These are phyloP conservation scores for Listronotus oregonensis DNA, from an alignment of 1,140 invertebrate genomes.

Conservation along the genomic window DNA sequence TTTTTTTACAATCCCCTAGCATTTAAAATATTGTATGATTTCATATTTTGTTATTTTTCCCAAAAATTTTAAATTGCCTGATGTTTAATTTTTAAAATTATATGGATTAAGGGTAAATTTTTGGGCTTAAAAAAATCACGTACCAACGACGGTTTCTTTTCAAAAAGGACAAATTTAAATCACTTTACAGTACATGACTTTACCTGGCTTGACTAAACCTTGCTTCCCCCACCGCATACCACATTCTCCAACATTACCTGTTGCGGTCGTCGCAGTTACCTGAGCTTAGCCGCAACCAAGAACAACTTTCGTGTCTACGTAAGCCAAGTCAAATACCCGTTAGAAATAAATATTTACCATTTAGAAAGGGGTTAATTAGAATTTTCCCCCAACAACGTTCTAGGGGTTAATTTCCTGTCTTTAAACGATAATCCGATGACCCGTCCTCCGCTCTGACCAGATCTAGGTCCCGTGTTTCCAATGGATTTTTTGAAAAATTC, in stretches of 20 bases:
- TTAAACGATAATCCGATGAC: too few relatives aligned
- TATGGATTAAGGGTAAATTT: too few relatives aligned
- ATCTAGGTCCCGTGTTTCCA: slow-evolving; percentile 6
- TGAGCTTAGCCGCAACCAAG: slow-evolving; percentile 18
- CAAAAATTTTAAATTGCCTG: too few relatives aligned
- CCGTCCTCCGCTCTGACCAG: slow-evolving; percentile 8
- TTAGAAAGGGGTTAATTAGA: slow-evolving; percentile 8
- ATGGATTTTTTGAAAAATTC: slow-evolving; percentile 31
- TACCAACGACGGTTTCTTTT: slow-evolving; percentile 1
- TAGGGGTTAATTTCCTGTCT: not conserved
- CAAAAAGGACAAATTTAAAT: slow-evolving; percentile 21
- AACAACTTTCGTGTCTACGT: slow-evolving; percentile 29
- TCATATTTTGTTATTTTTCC: too few relatives aligned
- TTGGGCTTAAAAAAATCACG: too few relatives aligned
- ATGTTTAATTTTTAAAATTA: too few relatives aligned
- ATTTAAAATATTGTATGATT: too few relatives aligned
- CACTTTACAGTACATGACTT: slow-evolving; percentile 17
- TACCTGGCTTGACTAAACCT: not conserved
- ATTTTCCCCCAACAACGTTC: not conserved
- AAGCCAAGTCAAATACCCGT: slow-evolving; percentile 21
- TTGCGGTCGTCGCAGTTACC: slow-evolving; percentile 26
- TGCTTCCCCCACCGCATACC: slow-evolving; percentile 12
- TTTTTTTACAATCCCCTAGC: too few relatives aligned
- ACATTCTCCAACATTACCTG: slow-evolving; percentile 32
- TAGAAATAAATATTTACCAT: slow-evolving; percentile 21